Base-by-base conservation (phyloP, 2,113 vertebrate genomes). In the Psophia crepitans region DNA sequence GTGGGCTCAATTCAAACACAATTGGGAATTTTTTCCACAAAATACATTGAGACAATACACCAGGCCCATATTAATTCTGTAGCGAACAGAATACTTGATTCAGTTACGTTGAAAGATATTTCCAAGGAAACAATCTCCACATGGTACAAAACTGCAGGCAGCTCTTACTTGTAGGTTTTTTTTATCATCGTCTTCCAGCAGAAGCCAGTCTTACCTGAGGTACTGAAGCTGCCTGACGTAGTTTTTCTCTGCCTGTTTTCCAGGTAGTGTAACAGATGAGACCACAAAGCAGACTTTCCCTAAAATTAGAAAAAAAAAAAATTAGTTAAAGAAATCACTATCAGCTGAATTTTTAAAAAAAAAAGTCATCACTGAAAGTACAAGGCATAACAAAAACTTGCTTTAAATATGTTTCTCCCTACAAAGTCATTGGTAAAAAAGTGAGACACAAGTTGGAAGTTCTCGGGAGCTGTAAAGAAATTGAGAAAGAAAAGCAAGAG, bases 231-330 rank as follows among this genome's bases (percentile, higher is more conserved):
- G 75, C 98, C 99, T 14, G 99, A 98, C 26, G 98, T 98, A 48
- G 98, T 98, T 93, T 98, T 99, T 97, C 99, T 99, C 98, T 99
- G 99, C 83, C 99, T 98, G 85, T 98, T 99, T 96, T 99, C 99
- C 91, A 99, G 98, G 91, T 99, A 99, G 96, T 99, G 99, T 91
- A 99, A 97, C 77, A 99, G 96, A 96, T 99, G 99, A 53, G 99
- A 99, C 99, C 99, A 99, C 95, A 99, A 98, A 57, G 99, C 99
- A 76, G 99, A 99, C 93, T 99, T 99, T 37, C 99, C 99, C 99
- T 99, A 94, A 78, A 85, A 93, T n/a, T n/a, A n/a, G 84, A 87
- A 43, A 24, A 89, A 11, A 23, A 24, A 44, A 35, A 46, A 5
- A 58, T 39, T n/a, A 44, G 41, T 89, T 95, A 71, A 83, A 85